phyloP scores from a whole-genome alignment of 2,113 vertebrate genomes.

The Fregetta grallaria region DNA sequence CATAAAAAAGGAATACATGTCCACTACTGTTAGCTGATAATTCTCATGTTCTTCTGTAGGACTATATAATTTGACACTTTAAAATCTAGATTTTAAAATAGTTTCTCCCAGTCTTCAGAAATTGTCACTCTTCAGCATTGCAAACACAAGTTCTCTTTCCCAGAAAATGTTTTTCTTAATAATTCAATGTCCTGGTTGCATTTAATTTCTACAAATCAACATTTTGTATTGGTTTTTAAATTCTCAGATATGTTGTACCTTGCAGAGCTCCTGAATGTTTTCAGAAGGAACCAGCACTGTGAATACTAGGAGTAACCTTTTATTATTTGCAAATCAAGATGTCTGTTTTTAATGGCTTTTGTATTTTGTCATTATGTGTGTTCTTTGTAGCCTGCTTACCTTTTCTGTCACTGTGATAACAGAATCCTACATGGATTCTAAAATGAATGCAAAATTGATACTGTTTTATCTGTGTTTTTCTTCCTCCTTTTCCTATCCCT shows the following conservation, averaged over 20 bases:
- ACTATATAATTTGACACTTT: background rate
- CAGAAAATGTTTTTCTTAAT: background rate
- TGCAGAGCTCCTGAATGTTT: background rate
- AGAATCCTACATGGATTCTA: background rate
- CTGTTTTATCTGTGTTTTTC: background rate
- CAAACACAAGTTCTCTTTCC: background rate
- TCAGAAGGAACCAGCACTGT: constrained; percentile 7
- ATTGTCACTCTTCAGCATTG: background rate
- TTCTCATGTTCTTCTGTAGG: background rate
- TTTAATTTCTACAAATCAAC: background rate
- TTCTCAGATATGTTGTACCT: background rate
- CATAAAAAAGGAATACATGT: background rate
- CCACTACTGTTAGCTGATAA: background rate
- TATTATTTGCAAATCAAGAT: background rate
- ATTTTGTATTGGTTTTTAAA: background rate
- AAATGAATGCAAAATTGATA: background rate
- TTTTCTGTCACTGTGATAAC: background rate
- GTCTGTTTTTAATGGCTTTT: background rate
- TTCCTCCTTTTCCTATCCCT: background rate
- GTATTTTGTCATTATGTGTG: background rate
- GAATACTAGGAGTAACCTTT: background rate
- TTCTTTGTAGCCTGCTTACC: background rate
- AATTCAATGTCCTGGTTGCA: background rate
- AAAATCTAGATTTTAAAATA: background rate
- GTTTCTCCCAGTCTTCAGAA: background rate